phyloP scores from a whole-genome alignment of 2,113 vertebrate species.

The Alouatta palliata region DNA sequence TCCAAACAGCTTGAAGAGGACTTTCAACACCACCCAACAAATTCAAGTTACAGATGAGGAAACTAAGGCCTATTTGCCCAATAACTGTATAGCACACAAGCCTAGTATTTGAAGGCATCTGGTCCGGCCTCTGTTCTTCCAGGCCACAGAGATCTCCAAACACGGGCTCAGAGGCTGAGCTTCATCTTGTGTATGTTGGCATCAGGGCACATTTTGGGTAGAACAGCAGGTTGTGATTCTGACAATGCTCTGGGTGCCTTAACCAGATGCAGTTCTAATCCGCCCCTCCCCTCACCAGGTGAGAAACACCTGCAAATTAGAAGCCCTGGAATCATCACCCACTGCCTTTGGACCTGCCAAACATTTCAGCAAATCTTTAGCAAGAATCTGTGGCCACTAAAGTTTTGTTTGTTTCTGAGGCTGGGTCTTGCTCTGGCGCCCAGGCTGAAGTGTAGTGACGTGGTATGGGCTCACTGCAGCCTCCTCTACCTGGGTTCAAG shows the following conservation, averaged over 20 bases:
- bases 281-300: rapidly evolving
- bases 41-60: not conserved
- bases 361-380: not conserved
- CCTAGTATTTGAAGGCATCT: not conserved
- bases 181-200: rapidly evolving
- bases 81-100: rapidly evolving
- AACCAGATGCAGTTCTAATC: not conserved
- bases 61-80: not conserved
- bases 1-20: not conserved
- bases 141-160: not conserved
- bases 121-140: not conserved
- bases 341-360: not conserved
- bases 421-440: not conserved
- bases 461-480: not conserved
- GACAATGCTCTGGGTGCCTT: not conserved
- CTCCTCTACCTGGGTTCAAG: not conserved
- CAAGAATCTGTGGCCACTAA: not conserved
- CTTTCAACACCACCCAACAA: too few relatives aligned
- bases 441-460: not conserved
- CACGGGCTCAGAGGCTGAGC: not conserved
- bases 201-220: rapidly evolving
- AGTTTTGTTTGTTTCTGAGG: too few relatives aligned
- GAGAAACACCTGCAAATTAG: not conserved
- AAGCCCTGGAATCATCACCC: not conserved
- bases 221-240: not conserved